These are phyloP conservation scores for Alaudala cheleensis DNA, from an alignment of 2,113 vertebrate species.

Conservation along the genomic window DNA sequence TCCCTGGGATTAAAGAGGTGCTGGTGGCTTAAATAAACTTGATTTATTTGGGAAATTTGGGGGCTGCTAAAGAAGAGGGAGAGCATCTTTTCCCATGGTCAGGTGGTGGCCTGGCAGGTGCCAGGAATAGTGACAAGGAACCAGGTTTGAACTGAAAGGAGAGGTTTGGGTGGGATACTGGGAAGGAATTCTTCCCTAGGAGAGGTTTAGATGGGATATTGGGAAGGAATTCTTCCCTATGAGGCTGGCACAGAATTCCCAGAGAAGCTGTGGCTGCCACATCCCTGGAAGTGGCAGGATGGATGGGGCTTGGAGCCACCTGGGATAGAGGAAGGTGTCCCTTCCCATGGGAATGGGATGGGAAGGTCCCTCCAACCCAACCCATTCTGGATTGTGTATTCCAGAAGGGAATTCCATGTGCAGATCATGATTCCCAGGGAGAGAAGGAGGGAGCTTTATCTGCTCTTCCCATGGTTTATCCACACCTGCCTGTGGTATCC, in stretches of 20 bases:
- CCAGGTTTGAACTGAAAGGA: accelerated
- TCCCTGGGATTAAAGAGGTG: no score
- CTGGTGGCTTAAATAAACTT: background rate
- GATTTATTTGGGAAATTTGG: background rate
- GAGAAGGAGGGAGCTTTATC: background rate
- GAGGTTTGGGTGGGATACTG: background rate
- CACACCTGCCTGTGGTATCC: background rate
- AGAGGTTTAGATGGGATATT: background rate
- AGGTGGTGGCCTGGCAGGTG: background rate
- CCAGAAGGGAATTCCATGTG: accelerated
- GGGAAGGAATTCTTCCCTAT: background rate
- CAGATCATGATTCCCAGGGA: accelerated
- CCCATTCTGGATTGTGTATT: accelerated
- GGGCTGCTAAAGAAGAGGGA: no score
- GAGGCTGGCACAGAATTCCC: background rate
- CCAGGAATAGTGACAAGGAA: background rate
- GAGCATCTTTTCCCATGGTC: background rate
- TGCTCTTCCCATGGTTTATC: background rate
- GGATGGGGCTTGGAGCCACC: background rate
- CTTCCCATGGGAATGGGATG: background rate
- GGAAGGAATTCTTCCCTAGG: background rate
- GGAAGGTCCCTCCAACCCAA: background rate
- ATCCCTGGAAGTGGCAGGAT: background rate
- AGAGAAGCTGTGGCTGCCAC: background rate
- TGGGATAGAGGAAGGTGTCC: background rate